A percentile compares a stretch with the other conserved stretches of the same genome.
Conservation (phyloP, 2,113 vertebrate species). For the Globicephala melas region DNA sequence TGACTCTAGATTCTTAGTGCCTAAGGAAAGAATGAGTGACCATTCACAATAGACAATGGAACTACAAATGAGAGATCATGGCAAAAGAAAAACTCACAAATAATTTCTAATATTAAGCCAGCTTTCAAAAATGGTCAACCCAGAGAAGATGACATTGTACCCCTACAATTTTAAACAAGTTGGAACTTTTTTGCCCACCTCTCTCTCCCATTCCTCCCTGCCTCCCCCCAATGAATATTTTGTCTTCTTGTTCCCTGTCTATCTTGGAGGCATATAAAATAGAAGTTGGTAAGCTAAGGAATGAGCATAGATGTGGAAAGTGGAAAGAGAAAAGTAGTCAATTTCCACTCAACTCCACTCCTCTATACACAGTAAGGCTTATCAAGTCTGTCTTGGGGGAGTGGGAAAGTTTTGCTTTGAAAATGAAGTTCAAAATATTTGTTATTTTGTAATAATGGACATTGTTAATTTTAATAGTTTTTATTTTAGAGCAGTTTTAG, state of each 20-base stretch:
- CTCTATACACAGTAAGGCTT: not conserved
- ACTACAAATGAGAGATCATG: not conserved
- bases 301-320: not conserved
- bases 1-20: not conserved
- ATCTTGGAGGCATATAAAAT: not conserved
- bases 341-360: rapidly evolving
- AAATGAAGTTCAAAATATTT: not conserved
- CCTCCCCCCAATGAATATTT: not conserved
- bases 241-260: not conserved
- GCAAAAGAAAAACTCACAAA: not conserved
- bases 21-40: not conserved
- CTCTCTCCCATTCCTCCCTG: not conserved
- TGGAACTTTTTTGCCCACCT: not conserved
- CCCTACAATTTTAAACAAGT: not conserved
- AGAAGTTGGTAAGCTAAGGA: not conserved
- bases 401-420: not conserved
- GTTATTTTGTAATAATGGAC: not conserved
- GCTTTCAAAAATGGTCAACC: not conserved
- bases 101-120: not conserved
- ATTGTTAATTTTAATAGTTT: not conserved
- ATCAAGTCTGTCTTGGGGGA: not conserved
- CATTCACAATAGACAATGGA: not conserved
- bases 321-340: not conserved
- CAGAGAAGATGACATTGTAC: not conserved
- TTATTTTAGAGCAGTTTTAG: not conserved